These are phyloP conservation scores for Xenus cinereus DNA, from an alignment of 2,113 vertebrate genomes.

Conservation along the genomic window DNA sequence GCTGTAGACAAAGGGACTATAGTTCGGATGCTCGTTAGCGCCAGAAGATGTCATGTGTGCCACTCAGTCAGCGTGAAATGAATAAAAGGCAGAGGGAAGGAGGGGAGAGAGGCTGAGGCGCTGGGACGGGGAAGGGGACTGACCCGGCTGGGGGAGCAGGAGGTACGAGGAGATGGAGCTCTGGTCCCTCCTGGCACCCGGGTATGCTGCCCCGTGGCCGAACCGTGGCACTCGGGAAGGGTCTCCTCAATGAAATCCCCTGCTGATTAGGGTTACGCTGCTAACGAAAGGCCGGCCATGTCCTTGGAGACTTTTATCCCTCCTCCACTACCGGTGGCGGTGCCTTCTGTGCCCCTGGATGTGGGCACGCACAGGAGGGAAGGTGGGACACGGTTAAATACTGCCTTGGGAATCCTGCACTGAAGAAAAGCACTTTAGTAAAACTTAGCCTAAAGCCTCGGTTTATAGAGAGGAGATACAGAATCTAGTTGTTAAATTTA, in stretches of 20 bases:
- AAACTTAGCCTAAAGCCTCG: neutral
- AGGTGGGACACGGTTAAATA: neutral
- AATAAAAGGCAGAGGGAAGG: neutral
- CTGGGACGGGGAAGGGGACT: neutral
- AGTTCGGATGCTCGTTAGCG: neutral
- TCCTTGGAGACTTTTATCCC: neutral
- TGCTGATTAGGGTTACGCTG: neutral
- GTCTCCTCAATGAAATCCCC: neutral
- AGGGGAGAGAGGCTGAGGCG: neutral
- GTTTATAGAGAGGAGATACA: neutral
- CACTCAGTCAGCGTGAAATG: neutral
- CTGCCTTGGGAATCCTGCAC: neutral
- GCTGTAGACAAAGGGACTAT: neutral
- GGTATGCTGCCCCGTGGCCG: neutral
- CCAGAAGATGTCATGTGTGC: conserved; percentile 28
- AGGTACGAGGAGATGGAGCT: neutral
- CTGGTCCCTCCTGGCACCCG: fast-evolving
- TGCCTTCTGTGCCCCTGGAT: fast-evolving
- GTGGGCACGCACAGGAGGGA: neutral
- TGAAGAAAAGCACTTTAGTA: neutral
- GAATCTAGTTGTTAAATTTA: conserved; percentile 14
- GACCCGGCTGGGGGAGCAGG: neutral
- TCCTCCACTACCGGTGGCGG: fast-evolving
- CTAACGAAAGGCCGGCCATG: fast-evolving
- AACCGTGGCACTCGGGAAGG: fast-evolving